Evolutionary conservation across 2,113 vertebrate genomes (phyloP), one percentile per base, ranked within the genome.

Genomic region (Spea multiplicata): DNA sequence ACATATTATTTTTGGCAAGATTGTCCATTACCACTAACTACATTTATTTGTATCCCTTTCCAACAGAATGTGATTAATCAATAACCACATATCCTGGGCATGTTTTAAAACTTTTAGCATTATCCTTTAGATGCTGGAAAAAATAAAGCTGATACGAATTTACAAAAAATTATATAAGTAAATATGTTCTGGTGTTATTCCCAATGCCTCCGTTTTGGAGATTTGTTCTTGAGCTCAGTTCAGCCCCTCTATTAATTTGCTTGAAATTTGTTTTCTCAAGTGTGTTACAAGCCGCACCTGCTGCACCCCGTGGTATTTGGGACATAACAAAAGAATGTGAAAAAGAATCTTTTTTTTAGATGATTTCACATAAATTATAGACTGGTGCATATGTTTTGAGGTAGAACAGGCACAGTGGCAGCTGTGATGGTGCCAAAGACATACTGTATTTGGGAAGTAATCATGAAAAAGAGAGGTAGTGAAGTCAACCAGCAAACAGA

Each of bases 351-450:
- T 80, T 80, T 74, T 80, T 80, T 72, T 80, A 80, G 78, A 80
- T 80, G 78, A 80, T 80, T 80, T 74, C 78, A 80, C 78, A 80
- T 80, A 80, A 80, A 80, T 80, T 80, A 80, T 80, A 80, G 78
- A 74, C 71, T 68, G 78, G 78, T 73, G 78, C 78, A 80, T 80
- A 74, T 80, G 78, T 80, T 80, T 73, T 80, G 78, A 74, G 78
- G 78, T 80, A 80, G 78, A 80, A 74, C 64, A 80, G 71, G 78
- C 78, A 80, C 78, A 80, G 78, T 80, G 78, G 78, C 78, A 80
- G 78, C 78, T 80, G 71, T 16, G 66, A 64, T 61, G 44, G 71
- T 80, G 78, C 78, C 78, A 80, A 80, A 80, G 55, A 72, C 78
- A 74, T 80, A 80, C 78, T 80, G 78, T 80, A 80, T 80, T 74